These are phyloP conservation scores for Ptilonorhynchus violaceus DNA, from an alignment of 2,113 vertebrate species.

Conservation along the genomic window DNA sequence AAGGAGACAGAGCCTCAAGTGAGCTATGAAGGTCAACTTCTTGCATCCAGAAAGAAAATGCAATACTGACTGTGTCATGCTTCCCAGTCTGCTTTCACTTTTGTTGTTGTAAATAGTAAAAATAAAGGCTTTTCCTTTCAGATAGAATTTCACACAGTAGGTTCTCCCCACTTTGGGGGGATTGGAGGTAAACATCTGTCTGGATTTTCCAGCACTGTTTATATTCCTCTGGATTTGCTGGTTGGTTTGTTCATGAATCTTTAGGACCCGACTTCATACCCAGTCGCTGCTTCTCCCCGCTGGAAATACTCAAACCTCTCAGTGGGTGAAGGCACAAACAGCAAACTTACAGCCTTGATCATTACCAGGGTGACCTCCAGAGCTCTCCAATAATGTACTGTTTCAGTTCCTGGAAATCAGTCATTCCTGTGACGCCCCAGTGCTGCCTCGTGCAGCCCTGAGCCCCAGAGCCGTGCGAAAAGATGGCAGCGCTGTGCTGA, in stretches of 20 bases:
- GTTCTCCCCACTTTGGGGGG: neutral
- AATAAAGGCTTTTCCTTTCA: neutral
- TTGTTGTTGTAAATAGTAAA: slow-evolving; percentile 18
- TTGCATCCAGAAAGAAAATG: slow-evolving; percentile 33
- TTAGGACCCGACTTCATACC: neutral
- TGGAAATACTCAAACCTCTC: neutral
- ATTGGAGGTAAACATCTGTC: neutral
- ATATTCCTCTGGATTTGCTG: neutral
- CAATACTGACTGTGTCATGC: neutral
- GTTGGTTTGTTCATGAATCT: neutral
- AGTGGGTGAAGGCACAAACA: neutral
- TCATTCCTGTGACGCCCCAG: neutral
- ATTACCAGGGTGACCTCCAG: neutral
- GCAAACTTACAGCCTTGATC: neutral
- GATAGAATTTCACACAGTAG: neutral
- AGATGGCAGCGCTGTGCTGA: neutral
- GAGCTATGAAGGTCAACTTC: slow-evolving; percentile 45
- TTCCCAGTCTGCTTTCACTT: neutral
- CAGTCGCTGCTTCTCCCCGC: neutral
- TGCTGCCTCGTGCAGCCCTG: neutral
- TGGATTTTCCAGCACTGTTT: neutral
- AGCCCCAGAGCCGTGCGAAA: neutral
- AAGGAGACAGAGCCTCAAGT: slow-evolving; percentile 37
- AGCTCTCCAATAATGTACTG: neutral
- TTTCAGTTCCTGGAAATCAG: neutral